A percentile compares a stretch with the other conserved stretches of the same genome.
These are phyloP conservation scores for Oxygymnocypris stewartii DNA, from an alignment of 2,113 vertebrate genomes.

Conservation along the genomic window DNA sequence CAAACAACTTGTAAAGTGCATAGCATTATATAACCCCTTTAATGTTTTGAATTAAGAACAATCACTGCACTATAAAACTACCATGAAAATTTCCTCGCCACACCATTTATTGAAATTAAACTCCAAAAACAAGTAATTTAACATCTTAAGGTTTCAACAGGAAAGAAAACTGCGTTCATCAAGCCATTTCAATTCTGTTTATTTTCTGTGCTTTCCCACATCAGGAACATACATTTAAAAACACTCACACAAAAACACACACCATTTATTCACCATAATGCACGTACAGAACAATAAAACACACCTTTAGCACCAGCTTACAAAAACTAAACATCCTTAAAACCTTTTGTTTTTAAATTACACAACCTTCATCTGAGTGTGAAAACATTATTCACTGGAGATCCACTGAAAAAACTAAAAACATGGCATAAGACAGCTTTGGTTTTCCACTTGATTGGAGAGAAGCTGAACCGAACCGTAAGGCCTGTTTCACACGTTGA, in stretches of 20 bases:
- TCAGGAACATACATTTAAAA: slow-evolving; percentile 52
- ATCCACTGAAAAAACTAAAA: not conserved
- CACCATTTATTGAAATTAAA: not conserved
- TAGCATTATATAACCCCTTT: too few species aligned
- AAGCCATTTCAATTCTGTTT: not conserved
- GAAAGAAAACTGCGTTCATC: not conserved
- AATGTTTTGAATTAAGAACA: not conserved
- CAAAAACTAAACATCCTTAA: not conserved
- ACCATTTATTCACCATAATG: slow-evolving; percentile 21
- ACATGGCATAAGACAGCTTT: slow-evolving; percentile 1
- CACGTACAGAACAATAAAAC: slow-evolving; percentile 18
- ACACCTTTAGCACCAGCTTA: slow-evolving; percentile 7
- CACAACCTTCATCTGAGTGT: not conserved
- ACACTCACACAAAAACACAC: slow-evolving; percentile 49
- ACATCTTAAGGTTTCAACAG: not conserved
- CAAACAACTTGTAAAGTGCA: too few species aligned
- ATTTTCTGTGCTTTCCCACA: slow-evolving; percentile 16
- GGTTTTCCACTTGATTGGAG: not conserved
- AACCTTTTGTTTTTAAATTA: not conserved
- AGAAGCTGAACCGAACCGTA: not conserved
- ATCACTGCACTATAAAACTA: not conserved
- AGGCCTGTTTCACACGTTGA: not conserved
- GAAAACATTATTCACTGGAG: not conserved
- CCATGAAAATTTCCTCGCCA: not conserved
- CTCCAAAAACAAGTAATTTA: not conserved